phyloP scores from a whole-genome alignment of 1,140 invertebrate genomes.

The Brachionus sp. region DNA sequence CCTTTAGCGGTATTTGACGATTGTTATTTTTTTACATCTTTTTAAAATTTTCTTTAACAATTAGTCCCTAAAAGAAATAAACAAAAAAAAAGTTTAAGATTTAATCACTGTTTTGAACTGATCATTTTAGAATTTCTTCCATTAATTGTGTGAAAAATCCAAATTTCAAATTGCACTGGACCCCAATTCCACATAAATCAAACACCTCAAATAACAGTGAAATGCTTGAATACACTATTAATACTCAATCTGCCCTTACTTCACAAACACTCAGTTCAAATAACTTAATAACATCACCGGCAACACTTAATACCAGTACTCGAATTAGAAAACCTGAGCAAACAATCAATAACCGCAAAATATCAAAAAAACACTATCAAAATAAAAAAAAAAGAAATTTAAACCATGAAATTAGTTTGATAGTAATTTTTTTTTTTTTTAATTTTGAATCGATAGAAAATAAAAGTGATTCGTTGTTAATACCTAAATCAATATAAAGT shows the following conservation, averaged over 20 bases:
- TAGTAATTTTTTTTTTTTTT: not conserved
- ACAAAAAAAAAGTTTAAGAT: not conserved
- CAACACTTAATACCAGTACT: not conserved
- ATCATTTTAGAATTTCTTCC: not conserved
- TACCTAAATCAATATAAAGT: not conserved
- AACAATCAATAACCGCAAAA: not conserved
- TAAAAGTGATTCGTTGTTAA: no score
- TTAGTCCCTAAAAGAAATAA: not conserved
- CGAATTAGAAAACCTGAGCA: not conserved
- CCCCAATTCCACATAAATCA: not conserved
- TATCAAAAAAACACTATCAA: not conserved
- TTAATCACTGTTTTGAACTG: not conserved
- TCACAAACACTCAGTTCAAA: not conserved
- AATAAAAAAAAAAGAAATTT: not conserved
- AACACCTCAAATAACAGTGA: not conserved
- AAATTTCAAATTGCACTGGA: not conserved
- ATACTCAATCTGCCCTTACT: not conserved
- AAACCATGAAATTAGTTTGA: not conserved
- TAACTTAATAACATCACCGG: not conserved
- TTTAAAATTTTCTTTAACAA: not conserved
- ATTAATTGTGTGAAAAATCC: slow-evolving; percentile 1
- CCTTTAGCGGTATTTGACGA: not conserved
- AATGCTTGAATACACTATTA: not conserved
- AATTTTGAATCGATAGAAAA: no score
- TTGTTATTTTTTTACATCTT: not conserved